Conservation (phyloP, 2,888 invertebrate species). For the Cataglyphis albicans region DNA sequence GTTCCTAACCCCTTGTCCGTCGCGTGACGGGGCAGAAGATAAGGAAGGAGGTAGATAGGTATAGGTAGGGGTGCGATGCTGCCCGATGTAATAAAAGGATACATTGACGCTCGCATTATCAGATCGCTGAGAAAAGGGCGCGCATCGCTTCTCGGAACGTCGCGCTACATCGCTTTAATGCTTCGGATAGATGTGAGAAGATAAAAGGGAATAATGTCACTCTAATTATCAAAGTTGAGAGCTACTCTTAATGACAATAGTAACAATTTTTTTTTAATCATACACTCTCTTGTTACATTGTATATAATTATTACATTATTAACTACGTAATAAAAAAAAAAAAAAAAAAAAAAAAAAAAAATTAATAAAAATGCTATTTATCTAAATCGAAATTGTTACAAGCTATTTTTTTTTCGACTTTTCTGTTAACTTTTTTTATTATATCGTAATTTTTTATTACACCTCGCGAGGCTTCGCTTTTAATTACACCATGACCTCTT, state of each 20-base stretch:
- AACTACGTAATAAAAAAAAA: neutral
- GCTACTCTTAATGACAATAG: neutral
- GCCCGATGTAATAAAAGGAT: constrained; percentile 55
- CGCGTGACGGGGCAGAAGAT: constrained; percentile 54
- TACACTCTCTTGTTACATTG: neutral
- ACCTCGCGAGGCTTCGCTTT: constrained; percentile 53
- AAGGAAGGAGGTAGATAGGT: constrained; percentile 34
- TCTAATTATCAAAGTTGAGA: constrained; percentile 36
- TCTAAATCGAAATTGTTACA: neutral
- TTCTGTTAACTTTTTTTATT: neutral
- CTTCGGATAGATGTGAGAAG: constrained; percentile 27
- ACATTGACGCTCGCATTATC: constrained; percentile 55
- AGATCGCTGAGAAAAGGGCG: constrained; percentile 48
- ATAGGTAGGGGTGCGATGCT: constrained; percentile 42
- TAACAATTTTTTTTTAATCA: neutral
- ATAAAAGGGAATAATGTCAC: constrained; percentile 40
- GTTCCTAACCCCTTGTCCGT: constrained; percentile 54
- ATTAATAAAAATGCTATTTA: neutral
- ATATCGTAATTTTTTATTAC: neutral
- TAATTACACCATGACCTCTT: constrained; percentile 69
- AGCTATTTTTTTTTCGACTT: neutral
- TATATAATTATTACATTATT: neutral
- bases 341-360: neutral
- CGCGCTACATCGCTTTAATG: constrained; percentile 33
- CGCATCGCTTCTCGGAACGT: constrained; percentile 39